Base-by-base conservation (phyloP, 2,888 invertebrate species). In the Leptodirus hochenwartii region DNA sequence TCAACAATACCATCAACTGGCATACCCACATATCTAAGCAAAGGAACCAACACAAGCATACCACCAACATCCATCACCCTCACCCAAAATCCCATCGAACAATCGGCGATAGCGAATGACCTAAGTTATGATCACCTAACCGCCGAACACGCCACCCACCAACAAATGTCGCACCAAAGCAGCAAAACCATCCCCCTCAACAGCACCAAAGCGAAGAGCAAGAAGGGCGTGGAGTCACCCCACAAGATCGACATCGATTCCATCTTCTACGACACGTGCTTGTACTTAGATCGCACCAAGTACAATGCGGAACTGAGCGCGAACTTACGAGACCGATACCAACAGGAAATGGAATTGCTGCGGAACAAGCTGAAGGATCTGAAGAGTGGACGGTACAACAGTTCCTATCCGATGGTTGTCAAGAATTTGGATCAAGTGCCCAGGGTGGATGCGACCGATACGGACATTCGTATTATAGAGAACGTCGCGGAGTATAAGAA, bases 201-300 rank as follows among this genome's bases (percentile, higher is more conserved):
- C 13, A 4, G 9, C 14, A 17, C 10, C 20, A 31, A 9, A 25
- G 17, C 10, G 13, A 22, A 9, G 31, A 27, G 5, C 15, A 12
- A n/a, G 12, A 27, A 9, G 11, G 25, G 15, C 22, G 31, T 27
- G 5, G 12, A 5, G 9, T 13, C 16, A n/a, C 27, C 11, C 6
- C 4, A 12, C 17, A 8, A 23, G 28, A 17, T 15, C 8, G 5
- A 10, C 15, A 14, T 16, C 31, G 47, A 51, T 32, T 41, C 44
- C 27, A 53, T 53, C 1, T 53, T 48, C 40, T 54, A 54, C 36
- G 46, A 53, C 42, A 47, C 44, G 37, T 41, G 38, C 3, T 37
- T 41, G 11, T 48, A 54, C 34, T 33, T 45, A 2, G 28, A 36
- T 8, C 41, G 41, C 37, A 35, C 51, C 11, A 43, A 43, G n/a